These are phyloP conservation scores for Drosophila repleta DNA, from an alignment of 1,140 invertebrate species.

Conservation along the genomic window DNA sequence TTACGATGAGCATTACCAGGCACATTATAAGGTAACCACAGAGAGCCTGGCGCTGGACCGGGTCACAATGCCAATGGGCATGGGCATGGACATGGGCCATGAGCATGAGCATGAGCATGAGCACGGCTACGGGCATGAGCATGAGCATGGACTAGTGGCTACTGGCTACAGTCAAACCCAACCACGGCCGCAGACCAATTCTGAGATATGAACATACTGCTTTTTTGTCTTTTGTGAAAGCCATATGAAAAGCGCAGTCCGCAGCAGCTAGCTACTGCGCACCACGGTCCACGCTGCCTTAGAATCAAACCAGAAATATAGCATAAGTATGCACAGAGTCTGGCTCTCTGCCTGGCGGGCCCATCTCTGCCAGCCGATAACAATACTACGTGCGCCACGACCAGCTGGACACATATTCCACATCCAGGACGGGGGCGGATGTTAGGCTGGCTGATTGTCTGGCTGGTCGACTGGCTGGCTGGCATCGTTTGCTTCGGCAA, in stretches of 20 bases:
- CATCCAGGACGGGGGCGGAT: conserved; percentile 36
- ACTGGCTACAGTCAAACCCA: conserved; percentile 24
- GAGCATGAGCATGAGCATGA: no score
- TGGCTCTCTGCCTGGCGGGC: conserved; percentile 14
- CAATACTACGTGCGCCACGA: conserved; percentile 77
- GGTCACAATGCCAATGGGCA: conserved; percentile 58
- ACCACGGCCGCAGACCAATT: conserved; percentile 68
- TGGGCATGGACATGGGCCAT: not conserved
- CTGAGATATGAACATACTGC: conserved; percentile 75
- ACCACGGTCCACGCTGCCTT: conserved; percentile 15
- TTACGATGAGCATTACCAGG: conserved; percentile 83
- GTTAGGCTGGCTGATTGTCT: conserved; percentile 26
- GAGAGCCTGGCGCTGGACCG: conserved; percentile 6
- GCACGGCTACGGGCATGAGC: no score
- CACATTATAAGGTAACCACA: conserved; percentile 75
- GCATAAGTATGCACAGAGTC: conserved; percentile 59
- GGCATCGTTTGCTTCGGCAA: conserved; percentile 58
- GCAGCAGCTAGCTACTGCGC: conserved; percentile 16
- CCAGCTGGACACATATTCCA: conserved; percentile 28
- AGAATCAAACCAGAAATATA: conserved; percentile 55
- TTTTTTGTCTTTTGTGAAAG: conserved; percentile 36
- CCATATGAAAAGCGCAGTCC: conserved; percentile 55
- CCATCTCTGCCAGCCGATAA: conserved; percentile 64
- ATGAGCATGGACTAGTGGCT: conserved; percentile 42
- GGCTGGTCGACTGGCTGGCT: not conserved